Conservation (phyloP, 35 echinoderm and acorn worm genomes). For the Ophiothrix spiculata region DNA sequence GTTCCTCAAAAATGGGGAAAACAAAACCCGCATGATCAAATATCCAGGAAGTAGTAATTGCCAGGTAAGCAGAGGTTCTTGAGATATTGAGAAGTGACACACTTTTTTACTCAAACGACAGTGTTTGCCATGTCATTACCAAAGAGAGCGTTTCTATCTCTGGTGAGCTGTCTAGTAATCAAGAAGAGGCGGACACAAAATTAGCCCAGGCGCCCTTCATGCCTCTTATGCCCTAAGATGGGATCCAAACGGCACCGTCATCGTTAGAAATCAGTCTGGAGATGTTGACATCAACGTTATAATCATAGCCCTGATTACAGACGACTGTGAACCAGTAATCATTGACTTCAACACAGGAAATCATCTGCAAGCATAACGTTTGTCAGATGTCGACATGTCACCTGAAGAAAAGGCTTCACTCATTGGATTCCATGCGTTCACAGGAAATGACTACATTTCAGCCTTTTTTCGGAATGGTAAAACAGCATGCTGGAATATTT, state of each 20-base stretch:
- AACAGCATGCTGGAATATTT: constrained; percentile 30
- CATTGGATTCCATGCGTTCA: constrained; percentile 3
- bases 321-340: constrained; percentile 4
- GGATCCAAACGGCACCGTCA: constrained; percentile 22
- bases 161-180: constrained; percentile 21
- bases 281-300: constrained; percentile 34
- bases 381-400: too few species aligned
- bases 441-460: constrained; percentile 9
- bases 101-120: constrained; percentile 30
- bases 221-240: constrained; percentile 22
- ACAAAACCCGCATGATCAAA: too few species aligned
- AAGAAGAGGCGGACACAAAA: constrained; percentile 31
- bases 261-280: constrained; percentile 18
- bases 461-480: constrained; percentile 31
- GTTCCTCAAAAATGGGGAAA: too few species aligned
- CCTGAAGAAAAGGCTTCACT: too few species aligned
- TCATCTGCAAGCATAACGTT: too few species aligned
- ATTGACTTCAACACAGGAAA: constrained; percentile 25
- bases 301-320: constrained; percentile 35
- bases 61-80: constrained; percentile 28
- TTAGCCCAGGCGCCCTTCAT: constrained; percentile 26
- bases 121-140: constrained; percentile 22
- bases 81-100: constrained; percentile 29
- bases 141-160: constrained; percentile 6
- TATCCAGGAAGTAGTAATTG: too few species aligned